Percentiles rank a stretch among this genome's conserved stretches.
These are phyloP conservation scores for Dermolepida albohirtum DNA, from an alignment of 2,888 invertebrate genomes.

Conservation along the genomic window DNA sequence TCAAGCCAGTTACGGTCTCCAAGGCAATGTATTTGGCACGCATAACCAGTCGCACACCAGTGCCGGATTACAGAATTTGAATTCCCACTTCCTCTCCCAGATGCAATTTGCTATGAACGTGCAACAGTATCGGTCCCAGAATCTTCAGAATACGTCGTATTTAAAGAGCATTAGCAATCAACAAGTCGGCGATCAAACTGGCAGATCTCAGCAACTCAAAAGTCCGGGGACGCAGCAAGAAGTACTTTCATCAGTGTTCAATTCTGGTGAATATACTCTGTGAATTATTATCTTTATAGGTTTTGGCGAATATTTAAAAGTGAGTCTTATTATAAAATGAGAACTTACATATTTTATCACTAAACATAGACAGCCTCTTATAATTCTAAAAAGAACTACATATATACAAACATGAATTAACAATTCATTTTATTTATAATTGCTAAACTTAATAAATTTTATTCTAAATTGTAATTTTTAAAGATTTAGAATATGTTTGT, in stretches of 20 bases:
- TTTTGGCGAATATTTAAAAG: conserved; percentile 4
- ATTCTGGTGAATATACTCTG: conserved; percentile 64
- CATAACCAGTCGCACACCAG: conserved; percentile 64
- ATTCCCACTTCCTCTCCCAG: conserved; percentile 72
- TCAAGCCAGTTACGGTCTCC: conserved; percentile 65
- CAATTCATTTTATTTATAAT: too few species aligned
- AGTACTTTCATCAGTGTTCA: conserved; percentile 70
- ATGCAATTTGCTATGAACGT: conserved; percentile 74
- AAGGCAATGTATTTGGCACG: conserved; percentile 66
- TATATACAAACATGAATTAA: too few species aligned
- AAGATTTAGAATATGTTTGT: too few species aligned
- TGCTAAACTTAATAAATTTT: too few species aligned
- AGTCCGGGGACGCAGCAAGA: conserved; percentile 68
- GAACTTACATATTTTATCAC: too few species aligned
- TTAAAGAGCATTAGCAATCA: conserved; percentile 62
- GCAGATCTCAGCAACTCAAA: conserved; percentile 69
- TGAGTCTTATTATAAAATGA: too few species aligned
- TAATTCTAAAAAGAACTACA: too few species aligned
- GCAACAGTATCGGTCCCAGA: conserved; percentile 73
- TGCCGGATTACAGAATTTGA: conserved; percentile 67
- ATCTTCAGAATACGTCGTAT: conserved; percentile 67
- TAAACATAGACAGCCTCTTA: too few species aligned
- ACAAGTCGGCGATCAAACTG: conserved; percentile 57
- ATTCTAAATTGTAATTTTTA: too few species aligned
- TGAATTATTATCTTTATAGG: conserved; percentile 18